Evolutionary conservation across 2,113 vertebrate species (phyloP), one percentile per base, ranked within the genome.

Genomic region (Myotis davidii): DNA sequence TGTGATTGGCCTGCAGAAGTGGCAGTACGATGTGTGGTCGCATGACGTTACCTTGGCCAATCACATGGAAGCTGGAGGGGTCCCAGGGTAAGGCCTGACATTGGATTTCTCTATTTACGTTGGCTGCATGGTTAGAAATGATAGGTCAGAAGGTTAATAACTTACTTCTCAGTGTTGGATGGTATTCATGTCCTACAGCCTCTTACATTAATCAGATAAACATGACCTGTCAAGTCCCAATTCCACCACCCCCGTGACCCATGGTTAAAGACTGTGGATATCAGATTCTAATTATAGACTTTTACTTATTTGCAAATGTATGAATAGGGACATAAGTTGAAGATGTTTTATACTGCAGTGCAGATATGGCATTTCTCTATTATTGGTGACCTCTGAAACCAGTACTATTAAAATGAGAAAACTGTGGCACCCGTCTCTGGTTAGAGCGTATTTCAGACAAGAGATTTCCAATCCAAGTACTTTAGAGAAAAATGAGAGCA

Each of bases 21-120:
- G 99, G 99, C 99, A 99, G 88, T 99, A 99, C 0, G 99, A 99
- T 29, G 99, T 99, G 23, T 99, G 99, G 99, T 99, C 99, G 74
- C 99, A 99, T 61, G 99, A 99, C 37, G 99, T 99, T 42, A 99
- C 99, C 12, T 97, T 99, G 97, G 99, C 99, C 97, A 99, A 99
- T 96, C 99, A 99, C 96, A 99, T 99, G 99, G 99, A 99, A 96
- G 99, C 99, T 94, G 99, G 99, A 59, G 99, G 99, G 90, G 99
- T 99, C 25, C 99, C 99, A 1, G 99, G 99, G 99, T 99, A 98
- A 99, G 99, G 90, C 48, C 1, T 1, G 39, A 18, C 16, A 0
- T 0, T 34, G 64, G 39, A 32, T n/a, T 67, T 74, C 56, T 92
- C 32, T 85, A 34, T 59, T 12, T 6, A 11, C 2, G 17, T 8